Base-by-base conservation (phyloP, 2,797 vertebrate species). In the Lepidocolaptes lacrymiger region DNA sequence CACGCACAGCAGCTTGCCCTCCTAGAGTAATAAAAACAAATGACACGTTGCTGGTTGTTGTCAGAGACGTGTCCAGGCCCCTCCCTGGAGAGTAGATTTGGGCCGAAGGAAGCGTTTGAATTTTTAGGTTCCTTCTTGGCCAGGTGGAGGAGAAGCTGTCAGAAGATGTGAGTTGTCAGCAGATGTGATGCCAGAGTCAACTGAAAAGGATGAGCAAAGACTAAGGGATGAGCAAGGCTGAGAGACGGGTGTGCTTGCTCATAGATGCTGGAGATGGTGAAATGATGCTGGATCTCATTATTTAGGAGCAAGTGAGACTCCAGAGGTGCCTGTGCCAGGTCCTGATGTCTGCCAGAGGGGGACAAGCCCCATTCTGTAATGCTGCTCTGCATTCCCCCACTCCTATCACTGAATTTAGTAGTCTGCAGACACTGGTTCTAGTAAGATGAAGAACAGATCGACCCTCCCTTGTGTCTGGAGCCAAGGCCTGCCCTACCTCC, bases 1-100 rank as follows among this genome's bases (percentile, higher is more conserved):
- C 96, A 97, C 95, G 85, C 95, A 90, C 93, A 96, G 94, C 94
- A 94, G 93, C 96, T 91, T 91, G 93, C 95, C 96, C 93, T 97
- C 95, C 93, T 24, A 46, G 88, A 95, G 96, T 95, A 96, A 97
- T 97, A 97, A 97, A 95, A 97, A 94, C 94, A 96, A 97, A 97
- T 94, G 94, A 95, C 94, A 97, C 80, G 19, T 93, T 90, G 90
- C 93, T 93, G 93, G 74, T 91, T 84, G 94, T 79, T 96, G 88
- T 95, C 85, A 77, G 89, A 89, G 78, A 24, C 2, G 1, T 80
- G 71, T 21, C 85, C 6, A 22, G 85, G 91, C 88, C 93, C 83
- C 90, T 94, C 51, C 0, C 6, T 22, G 64, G 74, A 92, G 14
- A 74, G 74, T 15, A 64, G 41, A 24, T 76, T 73, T 72, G 10